Percentiles rank a stretch among this genome's conserved stretches.
These are phyloP conservation scores for Triplophysa tibetana DNA, from an alignment of 2,113 vertebrate species.

Conservation along the genomic window DNA sequence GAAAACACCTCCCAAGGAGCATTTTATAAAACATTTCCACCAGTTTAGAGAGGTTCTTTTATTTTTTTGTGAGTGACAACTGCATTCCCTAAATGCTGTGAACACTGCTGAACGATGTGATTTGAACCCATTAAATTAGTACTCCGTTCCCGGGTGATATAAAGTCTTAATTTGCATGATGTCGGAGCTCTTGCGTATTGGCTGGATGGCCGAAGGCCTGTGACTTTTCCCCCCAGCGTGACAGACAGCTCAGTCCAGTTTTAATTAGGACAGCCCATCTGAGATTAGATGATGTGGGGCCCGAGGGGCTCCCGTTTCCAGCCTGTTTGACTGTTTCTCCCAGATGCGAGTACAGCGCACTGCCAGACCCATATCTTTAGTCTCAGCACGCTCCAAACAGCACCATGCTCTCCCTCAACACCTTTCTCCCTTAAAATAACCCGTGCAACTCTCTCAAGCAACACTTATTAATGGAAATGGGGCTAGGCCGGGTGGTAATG, in stretches of 20 bases:
- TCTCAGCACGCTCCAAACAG: conserved; percentile 47
- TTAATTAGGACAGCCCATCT: conserved; percentile 68
- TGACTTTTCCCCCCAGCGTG: conserved; percentile 55
- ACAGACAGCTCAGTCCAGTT: conserved; percentile 57
- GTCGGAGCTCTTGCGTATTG: neutral
- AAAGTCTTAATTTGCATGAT: conserved; percentile 24
- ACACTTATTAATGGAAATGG: conserved; percentile 52
- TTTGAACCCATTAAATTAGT: neutral
- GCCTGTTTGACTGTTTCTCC: conserved; percentile 47
- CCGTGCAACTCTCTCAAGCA: conserved; percentile 22
- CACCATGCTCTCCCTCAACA: conserved; percentile 55
- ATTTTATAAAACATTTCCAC: neutral
- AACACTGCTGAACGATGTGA: neutral
- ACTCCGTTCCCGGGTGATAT: neutral
- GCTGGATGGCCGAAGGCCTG: conserved; percentile 40
- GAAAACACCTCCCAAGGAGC: neutral
- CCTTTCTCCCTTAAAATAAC: conserved; percentile 57
- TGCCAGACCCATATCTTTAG: conserved; percentile 59
- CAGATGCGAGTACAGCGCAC: conserved; percentile 58
- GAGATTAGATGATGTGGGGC: conserved; percentile 59
- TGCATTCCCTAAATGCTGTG: neutral
- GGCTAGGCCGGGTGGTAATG: conserved; percentile 38
- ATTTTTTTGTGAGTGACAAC: neutral
- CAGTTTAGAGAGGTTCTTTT: neutral
- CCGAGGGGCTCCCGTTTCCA: conserved; percentile 61